Base-by-base conservation (phyloP, 2,113 vertebrate genomes). In the Gymnobelideus leadbeateri region DNA sequence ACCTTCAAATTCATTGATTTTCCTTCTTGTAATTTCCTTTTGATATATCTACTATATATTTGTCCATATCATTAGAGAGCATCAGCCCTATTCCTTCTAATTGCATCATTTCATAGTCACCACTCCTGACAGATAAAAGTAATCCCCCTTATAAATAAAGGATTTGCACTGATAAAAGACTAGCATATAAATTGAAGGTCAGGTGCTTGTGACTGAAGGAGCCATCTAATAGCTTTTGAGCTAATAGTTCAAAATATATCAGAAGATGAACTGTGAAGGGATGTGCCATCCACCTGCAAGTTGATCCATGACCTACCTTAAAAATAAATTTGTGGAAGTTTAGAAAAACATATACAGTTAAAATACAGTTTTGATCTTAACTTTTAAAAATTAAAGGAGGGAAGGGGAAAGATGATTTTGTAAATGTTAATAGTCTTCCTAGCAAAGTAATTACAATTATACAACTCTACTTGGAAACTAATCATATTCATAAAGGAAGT, bases 1-100 rank as follows among this genome's bases (percentile, higher is more conserved):
- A 84, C 68, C 68, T 84, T 84, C 16, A 84, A 84, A 84, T 84
- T 84, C 37, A 84, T 84, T 84, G n/a, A 84, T 84, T 84, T 84
- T 84, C 68, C 19, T 84, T 84, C n/a, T 84, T 43, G n/a, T 8
- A 84, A 84, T 84, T 84, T 84, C 68, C n/a, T 4, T 43, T 84
- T 43, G 68, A 43, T 84, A 84, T 43, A 43, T 37, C n/a, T 84
- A 16, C n/a, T 23, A 23, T 84, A 12, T 90, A 51, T 51, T 50
- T 90, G 9, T 90, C 89, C 9, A 31, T 90, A 47, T 90, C 89
- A 90, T 90, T 51, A 90, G 50, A 28, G 28, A 47, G 26, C 28
- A 90, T 90, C 46, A 90, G 68, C n/a, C 10, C 23, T 23, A 26
- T 50, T 90, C 14, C 68, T 84, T 84, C 43, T 84, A 43, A 84